Base-by-base conservation (phyloP, 2,113 vertebrate genomes). In the Mustelus asterias region DNA sequence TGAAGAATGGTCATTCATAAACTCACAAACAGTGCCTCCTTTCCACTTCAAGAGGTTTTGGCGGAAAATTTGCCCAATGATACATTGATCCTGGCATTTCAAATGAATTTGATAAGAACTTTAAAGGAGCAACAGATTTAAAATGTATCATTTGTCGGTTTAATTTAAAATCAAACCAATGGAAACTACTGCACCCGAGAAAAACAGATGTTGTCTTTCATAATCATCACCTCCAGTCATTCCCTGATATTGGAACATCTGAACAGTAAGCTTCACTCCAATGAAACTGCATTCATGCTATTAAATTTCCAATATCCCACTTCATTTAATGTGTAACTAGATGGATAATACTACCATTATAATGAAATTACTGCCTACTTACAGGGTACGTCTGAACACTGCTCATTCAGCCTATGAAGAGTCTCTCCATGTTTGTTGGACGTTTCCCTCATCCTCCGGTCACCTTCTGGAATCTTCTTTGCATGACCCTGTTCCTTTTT, bases 351-450 rank as follows among this genome's bases (percentile, higher is more conserved):
- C 65, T 1, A 70, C 69, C 72, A 22, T 95, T 48, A 29, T 72
- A 70, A 33, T 67, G 60, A n/a, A 93, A 93, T 67, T 93, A 93
- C 60, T 93, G 6, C 58, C 89, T 76, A 11, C 94, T 95, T 95
- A 70, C 94, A 95, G 94, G 94, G 26, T 26, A 14, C 69, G 18
- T 72, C 94, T 95, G 69, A 95, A 26, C 11, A 29, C 24, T 89
- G 48, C 41, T 72, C 69, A 76, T 72, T 95, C 94, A 72, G 24
- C 67, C 67, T 16, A 33, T 54, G 94, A 95, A 72, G 94, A 76
- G 41, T 95, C 67, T 95, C 92, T 70, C 69, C 41, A 72, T 14
- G 0, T 72, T 72, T 72, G 26, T 54, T 33, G 41, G 69, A 95
- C 14, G 9, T 72, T 70, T 72, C 67, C 41, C 69, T 72, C 10